Percentiles rank a stretch among this genome's conserved stretches.
These are phyloP conservation scores for Stenodera caucasica DNA, from an alignment of 2,888 invertebrate species.

Conservation along the genomic window DNA sequence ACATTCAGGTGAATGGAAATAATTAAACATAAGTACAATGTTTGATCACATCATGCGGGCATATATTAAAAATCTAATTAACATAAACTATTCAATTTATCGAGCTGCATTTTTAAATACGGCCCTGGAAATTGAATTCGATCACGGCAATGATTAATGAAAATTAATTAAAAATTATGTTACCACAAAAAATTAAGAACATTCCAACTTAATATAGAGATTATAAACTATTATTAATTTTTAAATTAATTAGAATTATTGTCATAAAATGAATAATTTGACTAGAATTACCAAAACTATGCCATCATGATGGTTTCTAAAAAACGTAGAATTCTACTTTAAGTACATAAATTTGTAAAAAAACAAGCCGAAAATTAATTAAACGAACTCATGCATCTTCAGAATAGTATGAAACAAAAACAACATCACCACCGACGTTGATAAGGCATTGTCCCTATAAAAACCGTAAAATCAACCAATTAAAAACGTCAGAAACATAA, in stretches of 20 bases:
- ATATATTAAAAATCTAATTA: neutral
- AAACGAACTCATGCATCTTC: slow-evolving; percentile 46
- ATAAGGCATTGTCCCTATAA: slow-evolving; percentile 92
- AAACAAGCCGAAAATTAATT: slow-evolving; percentile 12
- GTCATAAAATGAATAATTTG: neutral
- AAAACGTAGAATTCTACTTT: neutral
- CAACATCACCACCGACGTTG: slow-evolving; percentile 94
- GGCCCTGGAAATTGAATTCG: neutral
- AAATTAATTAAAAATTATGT: too few species aligned
- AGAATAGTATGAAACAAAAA: slow-evolving; percentile 73
- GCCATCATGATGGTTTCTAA: neutral
- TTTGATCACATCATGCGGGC: neutral
- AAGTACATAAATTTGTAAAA: slow-evolving; percentile 14
- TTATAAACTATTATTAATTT: too few species aligned
- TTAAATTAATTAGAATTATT: too few species aligned
- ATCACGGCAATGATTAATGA: neutral
- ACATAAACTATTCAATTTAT: neutral
- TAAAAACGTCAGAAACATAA: neutral
- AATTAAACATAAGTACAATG: neutral
- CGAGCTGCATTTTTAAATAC: neutral
- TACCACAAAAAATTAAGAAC: too few species aligned
- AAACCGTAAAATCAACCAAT: slow-evolving; percentile 36
- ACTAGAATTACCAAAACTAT: neutral
- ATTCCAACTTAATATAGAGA: too few species aligned
- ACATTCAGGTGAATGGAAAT: neutral